These are phyloP conservation scores for Zaprionus kolodkinae DNA, from an alignment of 1,140 invertebrate species.

Conservation along the genomic window DNA sequence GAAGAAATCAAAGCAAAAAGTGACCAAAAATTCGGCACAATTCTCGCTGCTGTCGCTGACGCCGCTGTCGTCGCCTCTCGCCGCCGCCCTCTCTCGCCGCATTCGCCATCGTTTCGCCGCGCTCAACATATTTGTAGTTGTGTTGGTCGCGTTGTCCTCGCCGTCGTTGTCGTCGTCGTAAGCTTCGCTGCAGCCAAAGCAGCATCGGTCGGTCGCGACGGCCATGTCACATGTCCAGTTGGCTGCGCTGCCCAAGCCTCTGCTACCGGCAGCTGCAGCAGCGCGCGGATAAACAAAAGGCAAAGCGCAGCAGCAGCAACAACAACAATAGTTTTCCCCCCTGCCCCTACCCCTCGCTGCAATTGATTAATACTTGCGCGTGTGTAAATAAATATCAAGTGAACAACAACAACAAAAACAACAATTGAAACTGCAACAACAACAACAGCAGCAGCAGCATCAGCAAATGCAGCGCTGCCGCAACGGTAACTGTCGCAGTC, in stretches of 20 bases:
- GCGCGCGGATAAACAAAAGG: background rate
- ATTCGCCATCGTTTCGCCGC: background rate
- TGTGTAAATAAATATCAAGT: conserved; percentile 7
- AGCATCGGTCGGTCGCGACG: conserved; percentile 12
- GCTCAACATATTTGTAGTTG: background rate
- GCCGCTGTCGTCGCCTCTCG: background rate
- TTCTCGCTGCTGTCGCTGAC: no score
- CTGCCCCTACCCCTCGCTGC: background rate
- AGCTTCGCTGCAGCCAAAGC: conserved; percentile 6
- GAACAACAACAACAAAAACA: conserved; percentile 20
- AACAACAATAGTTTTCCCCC: background rate
- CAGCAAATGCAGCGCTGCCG: conserved; percentile 64
- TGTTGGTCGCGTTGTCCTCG: conserved; percentile 1
- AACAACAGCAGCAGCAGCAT: conserved; percentile 20
- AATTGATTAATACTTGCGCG: conserved; percentile 3
- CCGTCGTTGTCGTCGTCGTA: conserved; percentile 14
- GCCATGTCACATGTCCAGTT: conserved; percentile 24
- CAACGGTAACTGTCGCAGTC: conserved; percentile 30
- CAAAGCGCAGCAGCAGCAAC: background rate
- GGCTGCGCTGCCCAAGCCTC: conserved; percentile 1
- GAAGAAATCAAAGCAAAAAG: conserved; percentile 30
- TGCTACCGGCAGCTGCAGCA: background rate
- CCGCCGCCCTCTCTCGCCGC: background rate
- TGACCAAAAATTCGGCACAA: conserved; percentile 16
- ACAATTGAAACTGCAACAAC: background rate